Evolutionary conservation across 1,140 invertebrate species (phyloP).

Genomic region (Eueides isabella): DNA sequence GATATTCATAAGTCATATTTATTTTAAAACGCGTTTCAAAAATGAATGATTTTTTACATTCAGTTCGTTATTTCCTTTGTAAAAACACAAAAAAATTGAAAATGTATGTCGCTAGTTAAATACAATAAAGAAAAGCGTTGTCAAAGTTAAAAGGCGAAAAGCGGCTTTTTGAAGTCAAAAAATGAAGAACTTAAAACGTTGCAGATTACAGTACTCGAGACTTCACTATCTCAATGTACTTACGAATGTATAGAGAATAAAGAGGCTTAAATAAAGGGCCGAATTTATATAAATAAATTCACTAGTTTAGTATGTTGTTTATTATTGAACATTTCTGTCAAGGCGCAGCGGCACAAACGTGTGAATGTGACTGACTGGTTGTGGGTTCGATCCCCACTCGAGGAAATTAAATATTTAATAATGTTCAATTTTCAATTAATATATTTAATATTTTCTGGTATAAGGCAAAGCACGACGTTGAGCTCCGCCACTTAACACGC

Average conservation of each 20-base stretch:
- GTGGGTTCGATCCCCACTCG: too few relatives aligned
- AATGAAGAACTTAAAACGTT: constrained; percentile 8
- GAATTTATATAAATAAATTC: neutral
- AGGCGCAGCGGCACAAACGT: too few relatives aligned
- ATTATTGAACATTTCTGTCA: too few relatives aligned
- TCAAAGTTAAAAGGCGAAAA: neutral
- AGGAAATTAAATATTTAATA: too few relatives aligned
- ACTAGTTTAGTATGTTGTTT: neutral
- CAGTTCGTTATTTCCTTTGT: neutral
- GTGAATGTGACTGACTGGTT: too few relatives aligned
- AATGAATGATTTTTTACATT: neutral
- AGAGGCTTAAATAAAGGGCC: neutral
- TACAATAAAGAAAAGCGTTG: neutral
- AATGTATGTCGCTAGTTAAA: neutral
- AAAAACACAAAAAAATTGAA: neutral
- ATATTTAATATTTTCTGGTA: too few relatives aligned
- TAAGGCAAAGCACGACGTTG: too few relatives aligned
- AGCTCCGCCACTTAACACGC: too few relatives aligned
- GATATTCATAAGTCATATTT: too few relatives aligned
- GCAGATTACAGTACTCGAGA: constrained; percentile 5
- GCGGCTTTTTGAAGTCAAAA: constrained; percentile 1
- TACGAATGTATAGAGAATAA: neutral
- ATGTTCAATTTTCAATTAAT: too few relatives aligned
- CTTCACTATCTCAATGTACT: constrained; percentile 8
- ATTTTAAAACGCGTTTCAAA: too few relatives aligned